Conservation (phyloP, 1,140 invertebrate genomes). For the Cephus cinctus region DNA sequence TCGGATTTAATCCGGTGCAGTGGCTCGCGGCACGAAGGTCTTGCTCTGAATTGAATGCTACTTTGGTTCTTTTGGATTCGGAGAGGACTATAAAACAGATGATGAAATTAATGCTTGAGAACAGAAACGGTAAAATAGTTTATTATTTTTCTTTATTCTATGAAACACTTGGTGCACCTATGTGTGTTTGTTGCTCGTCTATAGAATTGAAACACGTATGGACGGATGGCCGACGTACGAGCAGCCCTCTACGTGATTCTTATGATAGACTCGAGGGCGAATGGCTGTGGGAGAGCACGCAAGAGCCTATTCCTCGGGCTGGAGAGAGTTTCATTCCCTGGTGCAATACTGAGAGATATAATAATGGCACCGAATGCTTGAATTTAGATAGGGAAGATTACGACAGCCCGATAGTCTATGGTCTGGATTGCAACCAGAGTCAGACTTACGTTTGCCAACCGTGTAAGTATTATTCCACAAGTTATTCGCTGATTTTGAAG, state of each 20-base stretch:
- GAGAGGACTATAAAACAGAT: constrained; percentile 16
- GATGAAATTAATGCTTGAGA: constrained; percentile 21
- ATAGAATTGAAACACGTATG: constrained; percentile 25
- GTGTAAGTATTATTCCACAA: constrained; percentile 20
- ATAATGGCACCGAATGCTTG: constrained; percentile 44
- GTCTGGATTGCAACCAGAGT: constrained; percentile 17
- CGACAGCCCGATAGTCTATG: constrained; percentile 22
- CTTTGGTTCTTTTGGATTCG: constrained; percentile 21
- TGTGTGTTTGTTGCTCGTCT: too few relatives aligned
- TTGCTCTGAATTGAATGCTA: constrained; percentile 16
- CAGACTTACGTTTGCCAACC: constrained; percentile 25
- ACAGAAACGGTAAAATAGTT: constrained; percentile 16
- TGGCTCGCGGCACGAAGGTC: constrained; percentile 14
- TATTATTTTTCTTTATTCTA: too few relatives aligned
- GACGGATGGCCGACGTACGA: constrained; percentile 19
- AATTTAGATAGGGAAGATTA: constrained; percentile 52
- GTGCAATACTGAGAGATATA: constrained; percentile 32
- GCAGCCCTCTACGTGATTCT: not conserved
- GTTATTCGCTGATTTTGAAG: not conserved
- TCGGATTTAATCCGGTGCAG: constrained; percentile 13
- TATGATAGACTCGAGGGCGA: not conserved
- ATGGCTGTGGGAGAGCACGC: constrained; percentile 21
- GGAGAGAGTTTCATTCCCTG: constrained; percentile 18
- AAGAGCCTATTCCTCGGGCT: constrained; percentile 2
- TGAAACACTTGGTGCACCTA: too few relatives aligned